Conservation (phyloP, 2,888 invertebrate genomes). For the Invenusta paracnida region DNA sequence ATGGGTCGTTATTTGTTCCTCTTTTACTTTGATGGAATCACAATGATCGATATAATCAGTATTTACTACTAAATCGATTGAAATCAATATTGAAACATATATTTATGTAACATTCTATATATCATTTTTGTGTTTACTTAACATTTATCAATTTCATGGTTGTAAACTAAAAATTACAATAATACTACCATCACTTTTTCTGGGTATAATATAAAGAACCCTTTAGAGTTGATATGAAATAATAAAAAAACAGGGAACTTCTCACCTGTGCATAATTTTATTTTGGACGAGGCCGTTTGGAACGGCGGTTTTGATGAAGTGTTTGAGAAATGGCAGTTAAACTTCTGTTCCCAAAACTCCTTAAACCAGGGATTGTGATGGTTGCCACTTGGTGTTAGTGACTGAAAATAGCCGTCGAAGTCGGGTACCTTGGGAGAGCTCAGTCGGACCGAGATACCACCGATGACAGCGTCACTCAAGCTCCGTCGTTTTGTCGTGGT, state of each 20-base stretch:
- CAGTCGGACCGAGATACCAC: conserved; percentile 72
- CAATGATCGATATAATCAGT: too few relatives aligned
- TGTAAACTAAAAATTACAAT: too few relatives aligned
- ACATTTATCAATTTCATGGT: too few relatives aligned
- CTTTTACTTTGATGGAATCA: too few relatives aligned
- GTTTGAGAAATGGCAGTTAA: conserved; percentile 64
- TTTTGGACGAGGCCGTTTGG: conserved; percentile 48
- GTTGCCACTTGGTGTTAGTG: conserved; percentile 67
- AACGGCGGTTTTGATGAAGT: conserved; percentile 25
- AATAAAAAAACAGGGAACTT: not conserved
- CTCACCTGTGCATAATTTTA: conserved; percentile 53
- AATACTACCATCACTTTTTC: too few relatives aligned
- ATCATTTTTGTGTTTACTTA: too few relatives aligned
- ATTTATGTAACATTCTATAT: too few relatives aligned
- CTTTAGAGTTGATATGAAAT: too few relatives aligned
- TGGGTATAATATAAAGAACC: too few relatives aligned
- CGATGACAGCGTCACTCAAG: conserved; percentile 64
- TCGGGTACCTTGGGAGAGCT: conserved; percentile 66
- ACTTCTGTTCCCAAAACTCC: conserved; percentile 74
- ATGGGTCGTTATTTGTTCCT: too few relatives aligned
- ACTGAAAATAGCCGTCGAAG: conserved; percentile 68
- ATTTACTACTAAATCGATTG: too few relatives aligned
- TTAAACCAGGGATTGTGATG: conserved; percentile 70
- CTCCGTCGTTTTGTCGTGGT: conserved; percentile 31
- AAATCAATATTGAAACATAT: too few relatives aligned